Evolutionary conservation across 2,888 invertebrate species (phyloP).

Genomic region (Cerceris rybyensis): DNA sequence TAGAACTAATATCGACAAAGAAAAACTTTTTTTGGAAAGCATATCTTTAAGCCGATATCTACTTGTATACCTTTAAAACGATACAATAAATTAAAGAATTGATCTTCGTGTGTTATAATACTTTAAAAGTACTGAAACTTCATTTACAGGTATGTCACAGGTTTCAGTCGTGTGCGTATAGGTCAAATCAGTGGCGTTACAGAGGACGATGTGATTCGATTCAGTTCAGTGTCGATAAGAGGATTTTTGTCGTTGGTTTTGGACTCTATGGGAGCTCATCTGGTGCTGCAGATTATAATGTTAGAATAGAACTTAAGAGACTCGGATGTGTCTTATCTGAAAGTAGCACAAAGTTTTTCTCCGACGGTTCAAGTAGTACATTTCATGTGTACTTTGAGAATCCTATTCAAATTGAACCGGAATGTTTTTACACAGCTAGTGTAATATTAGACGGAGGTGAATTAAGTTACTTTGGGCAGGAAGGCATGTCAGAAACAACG

Average conservation of each 20-base stretch:
- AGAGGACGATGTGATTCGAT: slow-evolving; percentile 98
- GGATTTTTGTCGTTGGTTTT: slow-evolving; percentile 97
- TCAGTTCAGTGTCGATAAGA: slow-evolving; percentile 97
- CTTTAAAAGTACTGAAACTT: slow-evolving; percentile 11
- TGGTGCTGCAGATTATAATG: slow-evolving; percentile 96
- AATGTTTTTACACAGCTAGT: slow-evolving; percentile 97
- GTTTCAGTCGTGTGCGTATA: slow-evolving; percentile 97
- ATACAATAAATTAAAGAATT: too few relatives aligned
- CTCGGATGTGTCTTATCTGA: slow-evolving; percentile 94
- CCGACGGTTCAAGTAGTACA: slow-evolving; percentile 97
- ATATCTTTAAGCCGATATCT: too few relatives aligned
- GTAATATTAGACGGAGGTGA: slow-evolving; percentile 96
- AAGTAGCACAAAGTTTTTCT: slow-evolving; percentile 96
- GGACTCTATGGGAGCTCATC: slow-evolving; percentile 98
- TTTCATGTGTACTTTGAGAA: slow-evolving; percentile 95
- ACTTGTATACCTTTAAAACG: too few relatives aligned
- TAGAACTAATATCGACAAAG: not conserved
- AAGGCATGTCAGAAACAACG: slow-evolving; percentile 96
- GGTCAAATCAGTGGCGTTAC: slow-evolving; percentile 98
- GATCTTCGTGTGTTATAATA: not conserved
- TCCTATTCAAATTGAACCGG: slow-evolving; percentile 95
- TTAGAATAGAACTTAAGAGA: slow-evolving; percentile 96
- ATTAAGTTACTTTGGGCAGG: slow-evolving; percentile 98
- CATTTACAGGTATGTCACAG: slow-evolving; percentile 91
- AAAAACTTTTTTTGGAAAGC: too few relatives aligned